Evolutionary conservation across 2,888 invertebrate genomes (phyloP).

Genomic region (Athalia rosae): DNA sequence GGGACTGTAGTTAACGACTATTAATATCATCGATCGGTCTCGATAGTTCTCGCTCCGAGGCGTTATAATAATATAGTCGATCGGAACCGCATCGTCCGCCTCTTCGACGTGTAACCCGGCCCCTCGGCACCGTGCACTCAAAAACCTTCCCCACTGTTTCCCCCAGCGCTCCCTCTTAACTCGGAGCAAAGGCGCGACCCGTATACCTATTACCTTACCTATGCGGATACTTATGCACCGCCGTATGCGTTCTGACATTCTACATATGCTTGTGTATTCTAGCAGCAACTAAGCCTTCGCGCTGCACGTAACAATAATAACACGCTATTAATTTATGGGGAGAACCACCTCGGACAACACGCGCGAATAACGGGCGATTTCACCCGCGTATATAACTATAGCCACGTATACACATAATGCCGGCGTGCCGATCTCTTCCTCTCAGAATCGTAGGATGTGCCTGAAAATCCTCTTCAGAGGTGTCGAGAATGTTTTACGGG

Average conservation of each 20-base stretch:
- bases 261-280: conserved; percentile 8
- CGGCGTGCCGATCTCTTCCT: too few relatives aligned
- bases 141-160: conserved; percentile 10
- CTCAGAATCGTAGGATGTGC: too few relatives aligned
- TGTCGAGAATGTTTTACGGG: too few relatives aligned
- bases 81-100: conserved; percentile 49
- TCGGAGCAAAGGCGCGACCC: not conserved
- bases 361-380: not conserved
- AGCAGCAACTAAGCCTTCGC: conserved; percentile 45
- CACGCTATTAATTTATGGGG: conserved; percentile 62
- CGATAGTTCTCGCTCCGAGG: conserved; percentile 68
- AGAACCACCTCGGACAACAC: not conserved
- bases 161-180: not conserved
- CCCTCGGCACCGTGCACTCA: conserved; percentile 38
- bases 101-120: conserved; percentile 52
- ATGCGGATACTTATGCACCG: not conserved
- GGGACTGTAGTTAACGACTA: conserved; percentile 71
- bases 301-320: conserved; percentile 61
- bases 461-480: too few relatives aligned
- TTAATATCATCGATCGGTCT: conserved; percentile 71
- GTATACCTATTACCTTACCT: not conserved
- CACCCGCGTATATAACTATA: not conserved
- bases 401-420: too few relatives aligned
- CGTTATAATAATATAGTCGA: conserved; percentile 69
- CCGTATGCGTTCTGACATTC: not conserved